Conservation (phyloP, 1,140 invertebrate species). For the Bombyx mori region ASM3026992v2 NC_085131.1:401501-402000, state of each 20-base stretch:
- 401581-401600: neutral
- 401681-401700: slow-evolving; percentile 76
- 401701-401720: slow-evolving; percentile 78
- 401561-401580: no score
- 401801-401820: slow-evolving; percentile 66
- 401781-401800: slow-evolving; percentile 70
- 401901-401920: no score
- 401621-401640: slow-evolving; percentile 58
- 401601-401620: slow-evolving; percentile 47
- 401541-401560: neutral
- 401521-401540: neutral
- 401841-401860: no score
- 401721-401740: slow-evolving; percentile 75
- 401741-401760: slow-evolving; percentile 77
- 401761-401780: slow-evolving; percentile 77
- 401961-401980: no score
- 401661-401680: slow-evolving; percentile 74
- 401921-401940: no score
- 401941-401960: no score
- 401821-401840: no score
- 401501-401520: no score
- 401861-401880: no score
- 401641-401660: slow-evolving; percentile 64
- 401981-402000: no score
- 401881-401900: no score